Conservation (phyloP, 2,888 invertebrate species). For the Sminthurinus aureus region DNA sequence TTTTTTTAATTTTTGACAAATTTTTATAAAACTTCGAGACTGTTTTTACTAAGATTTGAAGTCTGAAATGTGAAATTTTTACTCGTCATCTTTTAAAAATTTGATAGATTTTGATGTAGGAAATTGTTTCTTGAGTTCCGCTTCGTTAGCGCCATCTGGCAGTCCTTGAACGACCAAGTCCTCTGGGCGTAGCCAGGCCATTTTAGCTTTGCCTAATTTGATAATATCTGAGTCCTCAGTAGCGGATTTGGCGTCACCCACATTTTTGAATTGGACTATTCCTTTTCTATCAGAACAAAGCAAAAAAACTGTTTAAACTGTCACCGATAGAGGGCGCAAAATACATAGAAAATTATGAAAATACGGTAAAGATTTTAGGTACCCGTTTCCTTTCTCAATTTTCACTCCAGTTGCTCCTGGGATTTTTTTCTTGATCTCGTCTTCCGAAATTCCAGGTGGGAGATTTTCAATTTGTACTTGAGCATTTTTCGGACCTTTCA, state of each 20-base stretch:
- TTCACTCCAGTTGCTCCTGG: background rate
- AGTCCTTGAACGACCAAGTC: background rate
- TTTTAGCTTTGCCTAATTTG: constrained; percentile 9
- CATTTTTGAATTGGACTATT: background rate
- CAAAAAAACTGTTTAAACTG: background rate
- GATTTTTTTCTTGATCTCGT: constrained; percentile 9
- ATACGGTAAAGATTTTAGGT: too few species aligned
- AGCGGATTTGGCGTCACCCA: background rate
- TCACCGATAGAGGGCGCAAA: background rate
- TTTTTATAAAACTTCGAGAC: background rate
- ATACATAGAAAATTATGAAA: background rate
- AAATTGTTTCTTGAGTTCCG: background rate
- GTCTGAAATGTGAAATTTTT: background rate
- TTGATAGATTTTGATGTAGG: constrained; percentile 7
- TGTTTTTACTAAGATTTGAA: background rate
- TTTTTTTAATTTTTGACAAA: too few species aligned
- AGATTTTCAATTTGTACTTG: background rate
- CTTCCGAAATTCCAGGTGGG: background rate
- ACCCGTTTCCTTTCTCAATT: background rate
- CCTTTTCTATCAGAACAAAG: background rate
- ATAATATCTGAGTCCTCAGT: background rate
- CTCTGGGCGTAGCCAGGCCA: constrained; percentile 4
- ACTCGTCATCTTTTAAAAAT: background rate
- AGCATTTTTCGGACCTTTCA: too few species aligned
- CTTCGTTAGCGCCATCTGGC: background rate